Percentiles rank a stretch among this genome's conserved stretches.
Conservation (phyloP, 2,888 invertebrate species). For the Melieria omissa region DNA sequence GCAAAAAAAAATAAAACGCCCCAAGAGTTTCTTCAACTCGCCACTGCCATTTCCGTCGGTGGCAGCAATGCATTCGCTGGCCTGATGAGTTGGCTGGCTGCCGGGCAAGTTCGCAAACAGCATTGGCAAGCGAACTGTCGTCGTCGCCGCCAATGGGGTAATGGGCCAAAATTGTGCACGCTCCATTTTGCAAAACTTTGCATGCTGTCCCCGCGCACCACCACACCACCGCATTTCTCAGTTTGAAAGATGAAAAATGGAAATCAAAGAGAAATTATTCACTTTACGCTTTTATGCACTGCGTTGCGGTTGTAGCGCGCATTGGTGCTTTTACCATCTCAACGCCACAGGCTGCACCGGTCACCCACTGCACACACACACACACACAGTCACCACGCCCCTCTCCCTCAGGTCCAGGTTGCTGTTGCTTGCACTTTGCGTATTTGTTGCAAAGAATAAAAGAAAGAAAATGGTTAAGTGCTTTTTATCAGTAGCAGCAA, state of each 20-base stretch:
- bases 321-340: conserved; percentile 4
- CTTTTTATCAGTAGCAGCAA: conserved; percentile 20
- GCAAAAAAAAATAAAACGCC: too few relatives aligned
- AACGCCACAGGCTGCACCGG: not conserved
- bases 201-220: not conserved
- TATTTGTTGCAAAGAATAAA: not conserved
- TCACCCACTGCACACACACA: conserved; percentile 11
- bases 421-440: not conserved
- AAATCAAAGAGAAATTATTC: conserved; percentile 65
- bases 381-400: not conserved
- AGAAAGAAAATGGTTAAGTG: conserved; percentile 22
- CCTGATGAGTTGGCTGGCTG: too few relatives aligned
- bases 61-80: too few relatives aligned
- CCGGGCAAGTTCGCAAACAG: not conserved
- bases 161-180: not conserved
- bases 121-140: not conserved
- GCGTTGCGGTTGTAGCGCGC: not conserved
- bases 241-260: conserved; percentile 47
- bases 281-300: conserved; percentile 49
- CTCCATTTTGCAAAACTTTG: not conserved
- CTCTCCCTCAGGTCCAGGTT: conserved; percentile 3
- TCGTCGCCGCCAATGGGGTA: too few relatives aligned
- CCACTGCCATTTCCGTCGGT: too few relatives aligned
- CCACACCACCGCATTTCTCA: not conserved
- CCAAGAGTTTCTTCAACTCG: too few relatives aligned